Evolutionary conservation across 2,113 vertebrate genomes (phyloP), one percentile per base, ranked within the genome.

Genomic region (Amphiprion ocellaris): DNA sequence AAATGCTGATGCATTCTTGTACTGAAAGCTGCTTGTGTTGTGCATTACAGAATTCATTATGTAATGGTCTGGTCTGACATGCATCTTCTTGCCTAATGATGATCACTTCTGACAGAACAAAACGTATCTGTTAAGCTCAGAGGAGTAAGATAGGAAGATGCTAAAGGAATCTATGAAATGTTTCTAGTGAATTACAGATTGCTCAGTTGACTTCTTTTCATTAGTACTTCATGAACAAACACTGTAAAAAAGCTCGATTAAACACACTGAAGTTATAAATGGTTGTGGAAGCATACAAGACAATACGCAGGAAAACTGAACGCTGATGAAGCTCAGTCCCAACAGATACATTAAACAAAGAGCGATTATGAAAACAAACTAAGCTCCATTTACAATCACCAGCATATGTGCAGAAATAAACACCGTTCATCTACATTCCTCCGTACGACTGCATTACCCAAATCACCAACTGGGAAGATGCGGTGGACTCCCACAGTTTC

Each of bases 381-480:
- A 6, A 4, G 19, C 71, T 80, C 69, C 66, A 59, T 61, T 67
- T 68, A 70, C 71, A 75, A 91, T 84, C 79, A 79, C 85, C 73
- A 69, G 87, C 89, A 92, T 75, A 91, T 84, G 84, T 80, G 68
- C 69, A 79, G 53, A 79, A 70, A 82, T 68, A 83, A 84, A 89
- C 81, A 83, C 61, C 55, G 54, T 67, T 73, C 69, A 59, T 67
- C 70, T 81, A 53, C 79, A 82, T 84, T 90, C 83, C 77, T 87
- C 64, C 47, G 67, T 59, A 83, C 4, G 44, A 56, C 69, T 79
- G 79, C 60, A 46, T 83, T 46, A 68, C 28, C 46, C 69, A 73
- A 67, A 81, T 79, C 81, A 21, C 79, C 52, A 69, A 75, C 67
- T 5, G 50, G 69, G 65, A 77, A 52, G 11, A 78, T 10, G 44